Evolutionary conservation across 2,797 vertebrate species (phyloP), one percentile per base, ranked within the genome.

Genomic region (Hippoglossus hippoglossus): DNA sequence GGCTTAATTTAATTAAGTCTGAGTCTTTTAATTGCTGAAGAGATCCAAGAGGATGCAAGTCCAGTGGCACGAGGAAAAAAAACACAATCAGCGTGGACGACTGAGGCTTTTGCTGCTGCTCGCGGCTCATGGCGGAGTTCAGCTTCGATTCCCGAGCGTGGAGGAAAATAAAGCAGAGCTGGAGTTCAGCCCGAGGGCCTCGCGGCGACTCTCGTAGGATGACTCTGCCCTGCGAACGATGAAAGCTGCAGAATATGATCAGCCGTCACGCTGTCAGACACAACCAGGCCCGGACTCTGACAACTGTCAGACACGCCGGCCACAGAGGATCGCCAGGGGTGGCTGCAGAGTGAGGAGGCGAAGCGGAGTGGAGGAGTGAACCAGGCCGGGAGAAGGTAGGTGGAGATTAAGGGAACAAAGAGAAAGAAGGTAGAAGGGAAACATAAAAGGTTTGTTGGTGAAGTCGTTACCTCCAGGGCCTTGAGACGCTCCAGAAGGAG

Each of bases 401-500:
- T 24, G 50, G 66, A 36, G 49, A 46, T 13, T 46, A 24, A 28
- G 44, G 36, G 65, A 64, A 62, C 24, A 54, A 44, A 62, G 55
- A 3, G 52, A 41, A 49, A 49, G 41, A 53, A 13, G 25, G 16
- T 24, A 50, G 54, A 25, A 5, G 24, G 34, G n/a, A 11, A 49
- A 22, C 31, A 34, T 1, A 25, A 60, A 63, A 46, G 46, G 39
- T 2, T 3, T 34, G 31, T 3, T 34, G 34, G 49, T 5, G 34
- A 44, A 55, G 49, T 3, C 19, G 53, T 79, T 95, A 98, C 97
- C 97, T 97, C 96, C 71, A 98, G 88, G 85, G 93, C 87, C 87
- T 95, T 96, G 77, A 98, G 83, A 75, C 95, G 94, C 84, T 96
- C 95, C 82, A 97, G 73, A 0, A 98, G 94, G 73, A 92, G 79